Percentiles rank a stretch among this genome's conserved stretches.
These are phyloP conservation scores for Zaprionus tsacasi DNA, from an alignment of 1,140 invertebrate species.

Conservation along the genomic window DNA sequence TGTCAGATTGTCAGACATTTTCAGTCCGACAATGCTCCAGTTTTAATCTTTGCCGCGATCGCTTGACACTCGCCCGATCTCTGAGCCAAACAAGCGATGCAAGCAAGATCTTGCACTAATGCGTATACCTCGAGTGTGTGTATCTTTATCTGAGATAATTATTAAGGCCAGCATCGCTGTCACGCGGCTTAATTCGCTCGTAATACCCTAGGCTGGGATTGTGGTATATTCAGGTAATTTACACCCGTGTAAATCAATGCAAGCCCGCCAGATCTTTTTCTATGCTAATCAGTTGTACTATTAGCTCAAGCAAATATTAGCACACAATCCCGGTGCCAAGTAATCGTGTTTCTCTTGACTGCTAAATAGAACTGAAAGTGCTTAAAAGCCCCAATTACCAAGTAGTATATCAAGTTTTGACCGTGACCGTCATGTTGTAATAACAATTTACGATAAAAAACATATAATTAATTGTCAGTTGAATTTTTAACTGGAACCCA, in stretches of 20 bases:
- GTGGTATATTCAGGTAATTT: slow-evolving; percentile 36
- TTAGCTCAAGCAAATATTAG: slow-evolving; percentile 19
- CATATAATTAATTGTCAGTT: background rate
- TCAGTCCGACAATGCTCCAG: slow-evolving; percentile 8
- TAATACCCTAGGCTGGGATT: slow-evolving; percentile 7
- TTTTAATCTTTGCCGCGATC: slow-evolving; percentile 3
- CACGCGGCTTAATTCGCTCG: slow-evolving; percentile 13
- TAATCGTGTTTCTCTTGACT: slow-evolving; percentile 8
- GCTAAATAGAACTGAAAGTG: background rate
- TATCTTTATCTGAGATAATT: slow-evolving; percentile 19
- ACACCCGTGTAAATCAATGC: slow-evolving; percentile 19
- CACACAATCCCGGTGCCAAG: background rate
- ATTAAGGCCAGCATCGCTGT: slow-evolving; percentile 8
- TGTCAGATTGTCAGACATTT: slow-evolving; percentile 8
- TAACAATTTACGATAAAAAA: background rate
- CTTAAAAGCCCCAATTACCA: background rate
- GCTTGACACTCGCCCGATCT: slow-evolving; percentile 12
- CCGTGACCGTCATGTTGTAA: no score
- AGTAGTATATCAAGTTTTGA: background rate
- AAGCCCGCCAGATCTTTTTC: background rate
- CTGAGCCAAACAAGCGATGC: slow-evolving; percentile 2
- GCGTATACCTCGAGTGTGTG: background rate
- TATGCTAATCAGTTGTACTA: slow-evolving; percentile 32
- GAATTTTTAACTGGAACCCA: background rate
- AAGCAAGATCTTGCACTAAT: background rate